Conservation (phyloP, 2,797 vertebrate genomes). For the Ciconia nigra region DNA sequence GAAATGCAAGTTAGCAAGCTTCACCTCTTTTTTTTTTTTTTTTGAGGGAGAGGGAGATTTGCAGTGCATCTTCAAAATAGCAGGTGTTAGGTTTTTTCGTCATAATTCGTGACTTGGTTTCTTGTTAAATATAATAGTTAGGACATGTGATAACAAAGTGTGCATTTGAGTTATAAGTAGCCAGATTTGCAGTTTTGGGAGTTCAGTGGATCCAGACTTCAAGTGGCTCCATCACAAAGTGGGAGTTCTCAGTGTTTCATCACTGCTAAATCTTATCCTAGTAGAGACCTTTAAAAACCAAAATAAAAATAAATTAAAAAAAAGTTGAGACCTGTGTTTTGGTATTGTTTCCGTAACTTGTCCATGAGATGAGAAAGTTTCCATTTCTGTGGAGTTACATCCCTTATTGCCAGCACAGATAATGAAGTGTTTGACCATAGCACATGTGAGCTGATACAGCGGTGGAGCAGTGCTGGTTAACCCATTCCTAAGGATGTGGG, state of each 20-base stretch:
- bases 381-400: neutral
- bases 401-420: neutral
- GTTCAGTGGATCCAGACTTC: neutral
- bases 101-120: constrained; percentile 51
- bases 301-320: neutral
- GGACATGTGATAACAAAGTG: constrained; percentile 45
- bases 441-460: neutral
- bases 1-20: neutral
- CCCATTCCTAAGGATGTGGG: neutral
- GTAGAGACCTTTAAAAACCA: neutral
- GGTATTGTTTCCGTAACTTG: neutral
- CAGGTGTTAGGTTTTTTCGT: constrained; percentile 24
- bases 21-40: neutral
- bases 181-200: constrained; percentile 18
- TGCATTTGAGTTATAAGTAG: constrained; percentile 38
- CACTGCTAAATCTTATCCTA: neutral
- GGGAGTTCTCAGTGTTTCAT: constrained; percentile 11
- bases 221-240: constrained; percentile 2
- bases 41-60: neutral
- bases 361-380: neutral
- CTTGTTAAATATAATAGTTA: constrained; percentile 34
- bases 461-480: neutral
- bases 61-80: constrained; percentile 37
- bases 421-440: neutral
- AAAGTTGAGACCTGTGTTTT: neutral